phyloP scores from a whole-genome alignment of 2,113 vertebrate species.

The Machaerirhynchus nigripectus region DNA sequence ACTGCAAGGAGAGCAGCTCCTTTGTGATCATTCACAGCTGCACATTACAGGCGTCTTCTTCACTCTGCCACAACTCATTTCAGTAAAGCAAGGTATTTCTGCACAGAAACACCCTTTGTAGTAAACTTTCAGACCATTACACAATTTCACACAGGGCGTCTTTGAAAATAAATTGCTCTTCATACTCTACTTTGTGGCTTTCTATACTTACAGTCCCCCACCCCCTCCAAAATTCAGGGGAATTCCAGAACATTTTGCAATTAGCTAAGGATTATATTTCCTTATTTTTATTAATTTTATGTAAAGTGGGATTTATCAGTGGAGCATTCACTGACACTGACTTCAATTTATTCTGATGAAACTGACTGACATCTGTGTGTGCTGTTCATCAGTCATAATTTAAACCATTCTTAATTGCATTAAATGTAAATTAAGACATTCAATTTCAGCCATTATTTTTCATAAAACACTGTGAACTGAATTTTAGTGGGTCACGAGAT shows the following conservation, averaged over 20 bases:
- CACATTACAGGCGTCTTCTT: background rate
- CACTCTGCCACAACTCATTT: background rate
- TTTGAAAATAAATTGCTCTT: conserved; percentile 33
- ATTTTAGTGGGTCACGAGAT: conserved; percentile 93
- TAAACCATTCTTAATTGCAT: conserved; percentile 98
- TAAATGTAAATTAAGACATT: conserved; percentile 99
- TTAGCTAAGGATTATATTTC: conserved; percentile 85
- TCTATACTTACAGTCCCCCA: conserved; percentile 14
- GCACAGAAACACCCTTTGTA: background rate
- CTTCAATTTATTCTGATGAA: conserved; percentile 87
- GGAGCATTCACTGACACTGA: conserved; percentile 82
- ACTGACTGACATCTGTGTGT: conserved; percentile 93
- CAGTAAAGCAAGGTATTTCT: background rate
- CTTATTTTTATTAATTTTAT: conserved; percentile 91
- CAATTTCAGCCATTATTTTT: conserved; percentile 98
- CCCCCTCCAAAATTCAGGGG: conserved; percentile 69
- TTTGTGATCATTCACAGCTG: background rate
- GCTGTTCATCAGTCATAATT: conserved; percentile 97
- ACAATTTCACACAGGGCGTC: background rate
- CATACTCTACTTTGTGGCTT: background rate
- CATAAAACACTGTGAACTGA: conserved; percentile 97
- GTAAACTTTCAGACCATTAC: background rate
- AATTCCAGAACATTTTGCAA: conserved; percentile 85
- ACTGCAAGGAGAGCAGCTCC: background rate
- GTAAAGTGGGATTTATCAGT: conserved; percentile 86